A percentile compares a stretch with the other conserved stretches of the same genome.
phyloP scores from a whole-genome alignment of 2,113 vertebrate species.

The Nothoprocta perdicaria region DNA sequence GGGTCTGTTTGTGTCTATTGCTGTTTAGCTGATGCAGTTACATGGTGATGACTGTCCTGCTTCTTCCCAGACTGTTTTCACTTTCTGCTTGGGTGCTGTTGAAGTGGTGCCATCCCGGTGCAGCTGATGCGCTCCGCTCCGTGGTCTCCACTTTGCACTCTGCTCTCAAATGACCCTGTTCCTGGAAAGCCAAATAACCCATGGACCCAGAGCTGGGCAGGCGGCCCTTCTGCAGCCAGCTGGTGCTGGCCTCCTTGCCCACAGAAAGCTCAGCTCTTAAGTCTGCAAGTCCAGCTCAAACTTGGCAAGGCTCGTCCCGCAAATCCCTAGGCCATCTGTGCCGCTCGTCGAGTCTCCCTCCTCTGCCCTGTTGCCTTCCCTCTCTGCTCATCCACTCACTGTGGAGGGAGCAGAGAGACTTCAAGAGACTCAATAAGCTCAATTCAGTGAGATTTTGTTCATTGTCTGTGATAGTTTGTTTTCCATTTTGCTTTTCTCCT shows the following conservation, averaged over 20 bases:
- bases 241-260: rapidly evolving
- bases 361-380: too few species aligned
- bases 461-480: too few species aligned
- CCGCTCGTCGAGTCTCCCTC: not conserved
- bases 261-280: not conserved
- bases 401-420: too few species aligned
- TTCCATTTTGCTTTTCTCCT: too few species aligned
- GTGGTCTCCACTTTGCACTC: not conserved
- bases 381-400: too few species aligned
- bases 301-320: not conserved
- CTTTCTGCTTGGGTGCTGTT: not conserved
- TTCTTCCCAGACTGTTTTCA: not conserved
- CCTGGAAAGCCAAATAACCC: not conserved
- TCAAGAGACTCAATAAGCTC: too few species aligned
- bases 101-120: not conserved
- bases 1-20: not conserved
- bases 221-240: not conserved
- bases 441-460: not conserved
- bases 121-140: not conserved
- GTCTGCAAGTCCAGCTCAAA: not conserved
- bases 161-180: not conserved
- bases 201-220: not conserved
- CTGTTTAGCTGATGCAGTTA: not conserved
- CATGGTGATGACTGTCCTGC: not conserved
- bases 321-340: not conserved